Percentiles rank a stretch among this genome's conserved stretches.
Conservation (phyloP, 2,888 invertebrate genomes). For the Drosophila subsilvestris region DNA sequence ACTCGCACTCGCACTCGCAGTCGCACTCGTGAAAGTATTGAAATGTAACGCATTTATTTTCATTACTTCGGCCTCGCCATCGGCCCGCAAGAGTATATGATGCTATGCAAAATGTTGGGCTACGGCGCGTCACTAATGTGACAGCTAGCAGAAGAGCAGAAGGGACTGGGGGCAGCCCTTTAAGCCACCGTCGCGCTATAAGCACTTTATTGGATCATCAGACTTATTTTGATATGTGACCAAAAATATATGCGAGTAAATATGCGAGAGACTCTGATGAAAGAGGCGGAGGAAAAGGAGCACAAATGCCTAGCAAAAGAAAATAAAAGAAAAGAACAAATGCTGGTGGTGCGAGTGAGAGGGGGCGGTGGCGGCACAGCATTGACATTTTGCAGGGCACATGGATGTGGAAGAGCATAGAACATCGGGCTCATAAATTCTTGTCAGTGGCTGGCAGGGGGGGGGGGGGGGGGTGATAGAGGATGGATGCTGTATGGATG, state of each 20-base stretch:
- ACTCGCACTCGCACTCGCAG: no score
- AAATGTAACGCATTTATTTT: slow-evolving; percentile 81
- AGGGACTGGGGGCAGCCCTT: slow-evolving; percentile 50
- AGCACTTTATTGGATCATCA: slow-evolving; percentile 82
- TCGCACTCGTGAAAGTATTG: slow-evolving; percentile 67
- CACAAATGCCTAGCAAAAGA: neutral
- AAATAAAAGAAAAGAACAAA: neutral
- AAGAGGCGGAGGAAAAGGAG: neutral
- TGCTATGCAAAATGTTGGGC: slow-evolving; percentile 63
- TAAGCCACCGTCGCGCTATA: slow-evolving; percentile 77
- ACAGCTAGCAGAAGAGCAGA: slow-evolving; percentile 7
- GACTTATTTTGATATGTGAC: slow-evolving; percentile 78
- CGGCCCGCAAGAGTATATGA: slow-evolving; percentile 69
- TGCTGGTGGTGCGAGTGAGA: neutral
- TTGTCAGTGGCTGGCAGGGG: slow-evolving; percentile 50
- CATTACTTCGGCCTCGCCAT: slow-evolving; percentile 55
- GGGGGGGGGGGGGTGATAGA: slow-evolving; percentile 2
- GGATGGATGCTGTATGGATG: neutral
- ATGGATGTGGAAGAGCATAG: slow-evolving; percentile 19
- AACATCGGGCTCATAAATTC: slow-evolving; percentile 71
- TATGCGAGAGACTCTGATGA: neutral
- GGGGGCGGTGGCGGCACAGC: slow-evolving; percentile 15
- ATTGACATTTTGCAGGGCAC: slow-evolving; percentile 74
- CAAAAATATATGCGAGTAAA: slow-evolving; percentile 46
- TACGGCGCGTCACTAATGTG: slow-evolving; percentile 71